Conservation (phyloP, 2,888 invertebrate genomes). For the Prionchulus punctatus region DNA sequence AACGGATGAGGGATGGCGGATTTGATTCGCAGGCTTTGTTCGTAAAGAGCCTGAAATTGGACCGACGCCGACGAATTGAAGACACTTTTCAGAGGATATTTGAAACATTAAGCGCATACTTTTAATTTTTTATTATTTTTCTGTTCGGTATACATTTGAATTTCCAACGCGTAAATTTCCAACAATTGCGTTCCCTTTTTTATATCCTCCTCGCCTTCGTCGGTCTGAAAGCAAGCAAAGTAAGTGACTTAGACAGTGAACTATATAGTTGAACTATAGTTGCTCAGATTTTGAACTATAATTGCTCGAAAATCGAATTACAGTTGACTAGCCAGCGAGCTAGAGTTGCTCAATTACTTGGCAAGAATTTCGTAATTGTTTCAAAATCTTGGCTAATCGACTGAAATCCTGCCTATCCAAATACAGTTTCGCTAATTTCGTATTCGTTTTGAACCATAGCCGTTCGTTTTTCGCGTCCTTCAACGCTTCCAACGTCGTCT, state of each 20-base stretch:
- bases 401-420: constrained; percentile 87
- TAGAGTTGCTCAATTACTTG: constrained; percentile 45
- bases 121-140: constrained; percentile 90
- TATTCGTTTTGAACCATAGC: constrained; percentile 98
- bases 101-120: background rate
- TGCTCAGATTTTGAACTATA: too few relatives aligned
- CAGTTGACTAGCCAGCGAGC: background rate
- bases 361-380: constrained; percentile 90
- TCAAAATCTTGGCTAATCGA: constrained; percentile 84
- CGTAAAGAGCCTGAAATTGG: constrained; percentile 70
- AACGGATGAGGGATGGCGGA: constrained; percentile 99
- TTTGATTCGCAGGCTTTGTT: constrained; percentile 93
- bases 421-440: constrained; percentile 91
- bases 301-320: too few relatives aligned
- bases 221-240: constrained; percentile 54
- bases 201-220: constrained; percentile 59
- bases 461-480: constrained; percentile 92
- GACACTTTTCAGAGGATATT: background rate
- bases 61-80: background rate
- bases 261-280: too few relatives aligned
- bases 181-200: constrained; percentile 64
- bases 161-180: constrained; percentile 95
- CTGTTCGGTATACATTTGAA: constrained; percentile 99
- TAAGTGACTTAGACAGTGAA: background rate
- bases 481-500: constrained; percentile 47